These are phyloP conservation scores for Lethrus apterus DNA, from an alignment of 1,140 invertebrate species.

Conservation along the genomic window DNA sequence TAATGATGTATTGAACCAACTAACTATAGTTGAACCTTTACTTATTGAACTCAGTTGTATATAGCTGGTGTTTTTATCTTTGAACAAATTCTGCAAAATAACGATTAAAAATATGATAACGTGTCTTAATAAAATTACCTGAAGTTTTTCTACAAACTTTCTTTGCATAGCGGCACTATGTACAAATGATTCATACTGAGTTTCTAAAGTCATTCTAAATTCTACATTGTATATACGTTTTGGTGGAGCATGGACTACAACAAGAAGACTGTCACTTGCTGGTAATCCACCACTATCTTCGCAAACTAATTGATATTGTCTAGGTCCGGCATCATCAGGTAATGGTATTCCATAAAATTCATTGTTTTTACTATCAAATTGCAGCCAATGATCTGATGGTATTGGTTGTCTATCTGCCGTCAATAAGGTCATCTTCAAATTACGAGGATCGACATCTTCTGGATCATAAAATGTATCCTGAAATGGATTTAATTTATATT, in stretches of 20 bases:
- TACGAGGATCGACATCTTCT: slow-evolving; percentile 69
- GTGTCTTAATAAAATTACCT: slow-evolving; percentile 21
- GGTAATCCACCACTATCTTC: slow-evolving; percentile 59
- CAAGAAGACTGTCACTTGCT: slow-evolving; percentile 71
- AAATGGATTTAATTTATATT: slow-evolving; percentile 18
- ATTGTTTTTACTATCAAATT: slow-evolving; percentile 81
- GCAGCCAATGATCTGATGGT: slow-evolving; percentile 69
- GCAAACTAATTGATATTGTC: slow-evolving; percentile 71
- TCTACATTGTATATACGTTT: slow-evolving; percentile 54
- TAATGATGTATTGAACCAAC: slow-evolving; percentile 72
- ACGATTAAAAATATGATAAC: slow-evolving; percentile 2
- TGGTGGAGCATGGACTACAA: slow-evolving; percentile 56
- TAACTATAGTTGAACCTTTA: slow-evolving; percentile 52
- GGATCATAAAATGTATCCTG: slow-evolving; percentile 86
- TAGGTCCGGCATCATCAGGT: slow-evolving; percentile 55
- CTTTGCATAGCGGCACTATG: slow-evolving; percentile 60
- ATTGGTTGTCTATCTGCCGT: slow-evolving; percentile 63
- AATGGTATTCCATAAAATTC: slow-evolving; percentile 83
- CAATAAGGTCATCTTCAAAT: slow-evolving; percentile 65
- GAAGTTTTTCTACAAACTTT: slow-evolving; percentile 70
- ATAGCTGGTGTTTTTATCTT: slow-evolving; percentile 62
- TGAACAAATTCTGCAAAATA: slow-evolving; percentile 55
- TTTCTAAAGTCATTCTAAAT: slow-evolving; percentile 72
- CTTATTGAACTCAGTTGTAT: slow-evolving; percentile 59
- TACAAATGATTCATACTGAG: slow-evolving; percentile 63